Conservation (phyloP, 2,888 invertebrate genomes). For the Criorhina ranunculi region DNA sequence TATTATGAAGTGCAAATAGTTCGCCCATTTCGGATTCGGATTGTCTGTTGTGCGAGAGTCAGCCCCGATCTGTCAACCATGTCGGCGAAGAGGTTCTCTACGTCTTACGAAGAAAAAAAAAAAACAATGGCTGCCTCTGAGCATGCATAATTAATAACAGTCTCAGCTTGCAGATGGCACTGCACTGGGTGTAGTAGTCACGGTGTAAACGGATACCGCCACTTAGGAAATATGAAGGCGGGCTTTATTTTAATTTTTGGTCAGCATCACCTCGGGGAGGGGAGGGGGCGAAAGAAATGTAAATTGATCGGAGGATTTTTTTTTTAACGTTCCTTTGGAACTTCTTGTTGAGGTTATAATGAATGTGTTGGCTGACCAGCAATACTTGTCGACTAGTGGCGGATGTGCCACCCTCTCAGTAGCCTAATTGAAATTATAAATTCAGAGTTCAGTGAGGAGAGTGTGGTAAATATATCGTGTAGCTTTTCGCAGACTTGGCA, state of each 20-base stretch:
- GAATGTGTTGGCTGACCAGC: slow-evolving; percentile 50
- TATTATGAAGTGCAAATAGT: slow-evolving; percentile 62
- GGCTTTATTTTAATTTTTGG: slow-evolving; percentile 44
- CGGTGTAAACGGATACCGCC: slow-evolving; percentile 45
- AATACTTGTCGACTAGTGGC: not conserved
- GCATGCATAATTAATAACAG: slow-evolving; percentile 66
- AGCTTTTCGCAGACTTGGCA: slow-evolving; percentile 22
- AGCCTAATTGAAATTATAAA: slow-evolving; percentile 65
- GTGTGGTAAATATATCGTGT: slow-evolving; percentile 38
- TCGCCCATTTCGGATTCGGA: slow-evolving; percentile 27
- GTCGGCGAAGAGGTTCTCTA: slow-evolving; percentile 19
- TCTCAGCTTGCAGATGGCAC: slow-evolving; percentile 62
- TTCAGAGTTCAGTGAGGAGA: slow-evolving; percentile 38
- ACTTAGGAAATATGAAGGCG: slow-evolving; percentile 50
- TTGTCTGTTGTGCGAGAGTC: slow-evolving; percentile 5
- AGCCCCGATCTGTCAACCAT: slow-evolving; percentile 60
- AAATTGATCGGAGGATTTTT: slow-evolving; percentile 53
- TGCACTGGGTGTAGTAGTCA: slow-evolving; percentile 35
- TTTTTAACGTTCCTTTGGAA: slow-evolving; percentile 2
- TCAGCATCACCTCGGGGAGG: slow-evolving; percentile 35
- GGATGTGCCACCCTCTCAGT: slow-evolving; percentile 35
- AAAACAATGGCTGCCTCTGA: slow-evolving; percentile 56
- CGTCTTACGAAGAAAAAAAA: slow-evolving; percentile 4
- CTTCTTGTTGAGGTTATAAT: slow-evolving; percentile 44
- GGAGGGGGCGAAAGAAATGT: slow-evolving; percentile 41